Percentiles rank a stretch among this genome's conserved stretches.
These are phyloP conservation scores for Sinocyclocheilus anshuiensis DNA, from an alignment of 2,113 vertebrate genomes.

Conservation along the genomic window DNA sequence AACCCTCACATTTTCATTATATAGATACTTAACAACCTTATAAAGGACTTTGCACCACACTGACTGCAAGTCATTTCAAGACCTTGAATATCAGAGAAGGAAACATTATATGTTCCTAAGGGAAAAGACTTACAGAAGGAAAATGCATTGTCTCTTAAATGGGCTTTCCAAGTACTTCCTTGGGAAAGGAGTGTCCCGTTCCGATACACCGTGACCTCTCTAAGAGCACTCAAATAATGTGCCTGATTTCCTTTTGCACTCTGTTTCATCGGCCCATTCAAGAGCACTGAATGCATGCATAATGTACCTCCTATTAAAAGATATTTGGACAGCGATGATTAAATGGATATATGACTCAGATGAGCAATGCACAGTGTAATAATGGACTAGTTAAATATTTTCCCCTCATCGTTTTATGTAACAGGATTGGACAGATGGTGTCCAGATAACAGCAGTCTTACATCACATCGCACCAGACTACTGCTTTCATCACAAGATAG, in stretches of 20 bases:
- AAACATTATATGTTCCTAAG: constrained; percentile 64
- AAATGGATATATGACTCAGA: not conserved
- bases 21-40: not conserved
- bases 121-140: constrained; percentile 63
- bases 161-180: constrained; percentile 77
- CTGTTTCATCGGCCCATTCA: too few relatives aligned
- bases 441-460: constrained; percentile 66
- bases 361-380: not conserved
- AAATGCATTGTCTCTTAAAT: constrained; percentile 67
- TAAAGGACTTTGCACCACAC: not conserved
- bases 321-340: not conserved
- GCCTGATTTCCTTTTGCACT: constrained; percentile 54
- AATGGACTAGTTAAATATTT: constrained; percentile 56
- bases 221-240: constrained; percentile 56
- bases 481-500: constrained; percentile 22
- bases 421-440: constrained; percentile 72
- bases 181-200: constrained; percentile 68
- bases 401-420: constrained; percentile 67
- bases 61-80: constrained; percentile 47
- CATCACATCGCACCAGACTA: constrained; percentile 60
- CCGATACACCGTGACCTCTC: constrained; percentile 65
- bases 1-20: not conserved
- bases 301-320: constrained; percentile 5
- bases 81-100: constrained; percentile 56
- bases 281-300: not conserved